Evolutionary conservation across 2,113 vertebrate genomes (phyloP).

Genomic region (Actinemys pallida): DNA sequence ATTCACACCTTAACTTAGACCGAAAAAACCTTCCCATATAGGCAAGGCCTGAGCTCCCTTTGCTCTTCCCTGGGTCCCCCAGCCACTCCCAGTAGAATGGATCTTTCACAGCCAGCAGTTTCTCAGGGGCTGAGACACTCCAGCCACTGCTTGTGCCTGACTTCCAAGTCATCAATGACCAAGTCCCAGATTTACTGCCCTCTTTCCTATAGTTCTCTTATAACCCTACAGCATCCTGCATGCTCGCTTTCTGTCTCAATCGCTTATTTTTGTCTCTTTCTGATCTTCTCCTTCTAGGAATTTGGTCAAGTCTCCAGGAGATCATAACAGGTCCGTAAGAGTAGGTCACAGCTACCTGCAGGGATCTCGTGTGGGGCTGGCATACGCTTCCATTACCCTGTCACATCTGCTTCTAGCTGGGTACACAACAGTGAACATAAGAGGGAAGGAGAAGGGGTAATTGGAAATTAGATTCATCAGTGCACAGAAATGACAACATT

Average conservation of each 20-base stretch:
- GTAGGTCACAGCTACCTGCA: neutral
- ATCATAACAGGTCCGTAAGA: neutral
- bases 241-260: neutral
- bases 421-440: neutral
- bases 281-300: neutral
- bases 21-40: neutral
- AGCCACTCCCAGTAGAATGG: neutral
- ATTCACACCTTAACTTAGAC: neutral
- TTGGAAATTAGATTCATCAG: neutral
- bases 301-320: neutral
- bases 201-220: neutral
- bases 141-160: neutral
- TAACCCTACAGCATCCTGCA: neutral
- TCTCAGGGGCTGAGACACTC: neutral
- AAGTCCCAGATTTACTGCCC: neutral
- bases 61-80: neutral
- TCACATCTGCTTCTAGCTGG: conserved; percentile 22
- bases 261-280: neutral
- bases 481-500: neutral
- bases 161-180: neutral
- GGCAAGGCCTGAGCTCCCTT: neutral
- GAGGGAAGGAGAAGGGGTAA: neutral
- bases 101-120: neutral
- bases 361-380: neutral
- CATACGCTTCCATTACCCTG: conserved; percentile 26